Conservation (phyloP, 2,797 vertebrate genomes). For the Macropodus opercularis region DNA sequence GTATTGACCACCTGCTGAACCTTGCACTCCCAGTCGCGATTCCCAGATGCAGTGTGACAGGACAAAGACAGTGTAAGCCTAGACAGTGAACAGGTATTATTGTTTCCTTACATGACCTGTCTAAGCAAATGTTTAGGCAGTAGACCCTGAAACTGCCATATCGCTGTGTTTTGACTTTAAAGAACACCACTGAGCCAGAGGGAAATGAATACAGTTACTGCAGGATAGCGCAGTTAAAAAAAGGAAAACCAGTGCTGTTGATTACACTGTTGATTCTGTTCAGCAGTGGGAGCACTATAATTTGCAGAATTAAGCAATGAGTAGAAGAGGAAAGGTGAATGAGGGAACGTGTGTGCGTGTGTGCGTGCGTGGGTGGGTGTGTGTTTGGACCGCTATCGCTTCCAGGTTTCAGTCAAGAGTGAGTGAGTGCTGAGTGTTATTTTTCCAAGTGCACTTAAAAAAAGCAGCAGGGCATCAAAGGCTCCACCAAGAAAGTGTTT, state of each 20-base stretch:
- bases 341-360: background rate
- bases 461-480: conserved; percentile 66
- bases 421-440: conserved; percentile 59
- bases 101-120: background rate
- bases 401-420: conserved; percentile 57
- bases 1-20: background rate
- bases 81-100: background rate
- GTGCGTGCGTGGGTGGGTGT: too few species aligned
- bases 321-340: conserved; percentile 10
- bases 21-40: background rate
- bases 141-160: background rate
- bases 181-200: background rate
- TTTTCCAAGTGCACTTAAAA: conserved; percentile 68
- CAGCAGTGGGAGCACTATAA: conserved; percentile 18
- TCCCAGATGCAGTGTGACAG: background rate
- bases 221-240: conserved; percentile 8
- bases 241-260: background rate
- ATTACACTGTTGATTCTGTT: conserved; percentile 14
- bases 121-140: background rate
- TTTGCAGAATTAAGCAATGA: conserved; percentile 42
- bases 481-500: conserved; percentile 52
- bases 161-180: background rate
- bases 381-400: conserved; percentile 40
- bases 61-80: too few species aligned
- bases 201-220: background rate